A percentile compares a stretch with the other conserved stretches of the same genome.
phyloP scores from a whole-genome alignment of 2,113 vertebrate species.

The Boleophthalmus pectinirostris region DNA sequence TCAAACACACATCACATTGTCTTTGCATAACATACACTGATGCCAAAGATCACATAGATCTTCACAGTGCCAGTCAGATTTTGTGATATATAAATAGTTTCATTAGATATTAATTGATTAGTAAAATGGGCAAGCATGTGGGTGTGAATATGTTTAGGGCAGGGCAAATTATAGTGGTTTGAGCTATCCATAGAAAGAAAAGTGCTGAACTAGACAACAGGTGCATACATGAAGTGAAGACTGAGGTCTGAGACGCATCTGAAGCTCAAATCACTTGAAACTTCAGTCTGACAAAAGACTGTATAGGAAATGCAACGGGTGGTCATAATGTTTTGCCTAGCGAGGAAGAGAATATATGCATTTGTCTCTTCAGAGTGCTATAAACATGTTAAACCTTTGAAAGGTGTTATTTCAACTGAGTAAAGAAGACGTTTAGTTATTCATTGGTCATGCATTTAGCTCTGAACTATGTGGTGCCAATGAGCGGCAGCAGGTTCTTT shows the following conservation, averaged over 20 bases:
- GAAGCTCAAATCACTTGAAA: background rate
- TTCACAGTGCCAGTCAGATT: too few species aligned
- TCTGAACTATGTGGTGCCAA: slow-evolving; percentile 29
- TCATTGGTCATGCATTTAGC: slow-evolving; percentile 20
- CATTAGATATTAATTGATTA: too few species aligned
- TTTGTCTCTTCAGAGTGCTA: background rate
- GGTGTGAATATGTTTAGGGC: background rate
- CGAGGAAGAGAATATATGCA: background rate
- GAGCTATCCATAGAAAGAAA: too few species aligned
- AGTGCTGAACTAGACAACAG: background rate
- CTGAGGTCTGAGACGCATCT: background rate
- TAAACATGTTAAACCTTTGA: background rate
- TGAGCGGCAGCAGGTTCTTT: slow-evolving; percentile 50
- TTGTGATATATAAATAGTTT: too few species aligned
- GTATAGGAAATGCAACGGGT: background rate
- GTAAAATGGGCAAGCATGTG: background rate
- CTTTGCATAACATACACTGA: background rate
- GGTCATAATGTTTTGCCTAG: background rate
- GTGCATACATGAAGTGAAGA: background rate
- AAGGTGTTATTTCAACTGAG: background rate
- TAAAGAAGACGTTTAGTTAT: slow-evolving; percentile 9
- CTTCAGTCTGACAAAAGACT: background rate
- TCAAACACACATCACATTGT: background rate
- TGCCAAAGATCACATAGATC: too few species aligned
- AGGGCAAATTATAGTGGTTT: too few species aligned